Percentiles rank a stretch among this genome's conserved stretches.
Conservation (phyloP, 2,113 vertebrate genomes). For the Ranitomeya imitator region DNA sequence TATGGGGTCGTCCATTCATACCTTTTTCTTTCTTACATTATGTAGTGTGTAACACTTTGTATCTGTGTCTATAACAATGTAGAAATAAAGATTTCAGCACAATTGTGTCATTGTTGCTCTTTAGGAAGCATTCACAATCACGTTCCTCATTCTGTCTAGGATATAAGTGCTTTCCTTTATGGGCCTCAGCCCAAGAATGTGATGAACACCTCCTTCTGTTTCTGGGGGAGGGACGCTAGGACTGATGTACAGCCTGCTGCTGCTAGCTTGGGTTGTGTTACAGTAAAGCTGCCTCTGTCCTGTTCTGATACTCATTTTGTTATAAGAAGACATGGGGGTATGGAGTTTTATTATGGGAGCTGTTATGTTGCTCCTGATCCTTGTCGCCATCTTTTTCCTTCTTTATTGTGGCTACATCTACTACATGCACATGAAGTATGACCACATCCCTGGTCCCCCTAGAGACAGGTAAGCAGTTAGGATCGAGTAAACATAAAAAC, state of each 20-base stretch:
- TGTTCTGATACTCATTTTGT: not conserved
- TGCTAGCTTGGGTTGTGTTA: not conserved
- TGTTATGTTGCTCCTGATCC: conserved; percentile 54
- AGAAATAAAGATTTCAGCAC: not conserved
- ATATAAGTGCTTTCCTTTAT: not conserved
- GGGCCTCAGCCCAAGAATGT: not conserved
- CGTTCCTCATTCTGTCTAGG: not conserved
- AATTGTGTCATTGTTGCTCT: not conserved
- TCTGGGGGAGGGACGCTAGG: not conserved
- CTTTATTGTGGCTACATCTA: conserved; percentile 73
- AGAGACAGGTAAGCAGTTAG: conserved; percentile 72
- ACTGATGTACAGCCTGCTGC: not conserved
- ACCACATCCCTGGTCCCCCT: conserved; percentile 77
- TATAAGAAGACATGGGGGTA: not conserved
- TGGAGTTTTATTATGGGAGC: not conserved
- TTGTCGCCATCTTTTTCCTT: conserved; percentile 59
- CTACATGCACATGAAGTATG: conserved; percentile 73
- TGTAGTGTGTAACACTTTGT: too few species aligned
- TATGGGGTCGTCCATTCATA: too few species aligned
- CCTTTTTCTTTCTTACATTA: too few species aligned
- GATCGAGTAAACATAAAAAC: not conserved
- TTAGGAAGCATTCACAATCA: not conserved
- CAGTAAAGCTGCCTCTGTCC: not conserved
- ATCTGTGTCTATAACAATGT: not conserved
- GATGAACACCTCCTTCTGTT: not conserved